Base-by-base conservation (phyloP, 2,797 vertebrate species). In the Spinus olivaceus region DNA sequence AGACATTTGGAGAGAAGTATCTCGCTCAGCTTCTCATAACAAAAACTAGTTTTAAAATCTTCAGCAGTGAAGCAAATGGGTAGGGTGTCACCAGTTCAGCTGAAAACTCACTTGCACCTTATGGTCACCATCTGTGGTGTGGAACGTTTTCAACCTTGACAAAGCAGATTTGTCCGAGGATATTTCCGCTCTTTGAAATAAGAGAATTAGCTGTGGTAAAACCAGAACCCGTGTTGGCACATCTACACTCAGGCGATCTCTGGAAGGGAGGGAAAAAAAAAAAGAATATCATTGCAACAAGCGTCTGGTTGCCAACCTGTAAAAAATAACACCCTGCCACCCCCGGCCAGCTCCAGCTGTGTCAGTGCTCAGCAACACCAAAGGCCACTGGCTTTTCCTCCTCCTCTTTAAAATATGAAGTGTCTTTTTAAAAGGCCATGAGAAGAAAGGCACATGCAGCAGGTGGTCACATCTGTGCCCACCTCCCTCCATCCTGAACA, bases 381-480 rank as follows among this genome's bases (percentile, higher is more conserved):
- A 97, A 96, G 94, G 97, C 89, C 95, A 91, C 92, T 66, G 86
- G 54, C 93, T 96, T 88, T 97, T 96, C 92, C 94, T 95, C 94
- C 97, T 96, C 94, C 92, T 94, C 95, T 96, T 97, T 89, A 81
- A 94, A 97, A 97, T 96, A 96, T 70, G 95, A 94, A 94, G 86
- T 90, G 95, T 91, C 71, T 92, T 87, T 93, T 94, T 60, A 97
- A 96, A 95, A 97, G 95, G 91, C 96, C 97, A 88, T 93, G 97
- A 96, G 96, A 97, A 98, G 96, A 95, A 96, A 97, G 95, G 88
- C 96, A 71, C 13, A 13, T 97, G 95, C 96, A 97, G 97, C 97
- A 98, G 97, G 97, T 97, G 97, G 97, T 96, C 97, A 97, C 98
- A 98, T 98, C 97, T 98, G 97, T 94, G 97, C 94, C 97, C 87